Conservation (phyloP, 2,113 vertebrate species). For the Apodemus speciosus region DNA sequence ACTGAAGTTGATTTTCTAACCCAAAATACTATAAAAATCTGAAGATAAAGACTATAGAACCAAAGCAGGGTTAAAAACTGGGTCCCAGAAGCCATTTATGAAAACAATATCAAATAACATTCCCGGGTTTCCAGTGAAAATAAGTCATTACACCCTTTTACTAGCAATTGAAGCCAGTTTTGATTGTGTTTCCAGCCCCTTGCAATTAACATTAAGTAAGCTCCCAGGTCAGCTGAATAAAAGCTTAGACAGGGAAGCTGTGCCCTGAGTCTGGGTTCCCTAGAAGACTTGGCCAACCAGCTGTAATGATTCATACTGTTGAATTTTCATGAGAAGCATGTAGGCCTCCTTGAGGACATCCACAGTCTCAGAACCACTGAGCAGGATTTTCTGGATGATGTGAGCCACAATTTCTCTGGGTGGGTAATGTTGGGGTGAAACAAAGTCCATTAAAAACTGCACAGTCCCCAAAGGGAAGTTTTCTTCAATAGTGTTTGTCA, state of each 20-base stretch:
- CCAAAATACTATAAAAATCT: neutral
- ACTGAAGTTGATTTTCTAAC: neutral
- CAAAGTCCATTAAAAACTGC: slow-evolving; percentile 92
- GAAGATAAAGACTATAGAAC: neutral
- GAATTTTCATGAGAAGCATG: slow-evolving; percentile 93
- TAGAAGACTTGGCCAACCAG: neutral
- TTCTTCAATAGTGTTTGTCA: slow-evolving; percentile 92
- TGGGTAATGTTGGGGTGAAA: slow-evolving; percentile 88
- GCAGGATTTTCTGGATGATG: slow-evolving; percentile 89
- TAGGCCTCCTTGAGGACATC: slow-evolving; percentile 90
- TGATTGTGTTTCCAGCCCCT: neutral
- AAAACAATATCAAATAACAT: slow-evolving; percentile 26
- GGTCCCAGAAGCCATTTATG: neutral
- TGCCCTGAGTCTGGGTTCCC: slow-evolving; percentile 25
- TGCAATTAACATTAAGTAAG: neutral
- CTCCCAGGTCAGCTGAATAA: neutral
- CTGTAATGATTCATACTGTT: slow-evolving; percentile 87
- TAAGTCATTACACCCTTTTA: slow-evolving; percentile 14
- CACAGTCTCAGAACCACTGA: slow-evolving; percentile 81
- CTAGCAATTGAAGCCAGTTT: slow-evolving; percentile 17
- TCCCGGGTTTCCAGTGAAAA: slow-evolving; percentile 21
- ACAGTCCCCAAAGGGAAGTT: slow-evolving; percentile 91
- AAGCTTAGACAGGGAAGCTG: neutral
- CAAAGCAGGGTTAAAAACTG: slow-evolving; percentile 4
- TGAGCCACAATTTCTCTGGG: slow-evolving; percentile 89